Conservation (phyloP, 2,797 vertebrate genomes). For the Micrastur ruficollis region DNA sequence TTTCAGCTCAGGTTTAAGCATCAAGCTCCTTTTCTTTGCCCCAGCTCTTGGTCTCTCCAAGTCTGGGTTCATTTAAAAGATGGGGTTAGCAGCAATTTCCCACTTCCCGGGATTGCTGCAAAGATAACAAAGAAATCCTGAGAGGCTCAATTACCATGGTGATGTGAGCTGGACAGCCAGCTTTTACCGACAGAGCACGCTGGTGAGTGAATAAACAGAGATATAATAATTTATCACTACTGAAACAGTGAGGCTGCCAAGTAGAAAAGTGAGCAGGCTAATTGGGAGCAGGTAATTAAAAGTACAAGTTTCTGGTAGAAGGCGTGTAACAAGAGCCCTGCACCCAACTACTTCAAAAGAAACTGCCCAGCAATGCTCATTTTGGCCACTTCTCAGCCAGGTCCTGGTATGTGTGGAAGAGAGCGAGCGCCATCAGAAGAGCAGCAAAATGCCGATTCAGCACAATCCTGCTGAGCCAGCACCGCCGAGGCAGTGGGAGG, state of each 20-base stretch:
- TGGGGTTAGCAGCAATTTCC: neutral
- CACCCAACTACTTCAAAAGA: neutral
- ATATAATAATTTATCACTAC: neutral
- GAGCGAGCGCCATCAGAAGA: accelerated
- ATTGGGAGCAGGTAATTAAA: neutral
- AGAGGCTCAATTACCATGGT: neutral
- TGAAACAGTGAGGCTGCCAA: neutral
- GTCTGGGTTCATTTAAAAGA: neutral
- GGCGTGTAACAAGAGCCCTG: accelerated
- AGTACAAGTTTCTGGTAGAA: neutral
- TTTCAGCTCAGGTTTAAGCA: neutral
- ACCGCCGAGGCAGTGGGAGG: accelerated
- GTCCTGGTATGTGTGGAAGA: neutral
- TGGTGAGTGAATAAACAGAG: neutral
- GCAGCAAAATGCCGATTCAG: neutral
- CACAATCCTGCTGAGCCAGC: neutral
- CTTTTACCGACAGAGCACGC: neutral
- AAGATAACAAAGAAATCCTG: neutral
- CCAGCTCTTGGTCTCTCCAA: neutral
- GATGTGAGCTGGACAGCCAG: neutral
- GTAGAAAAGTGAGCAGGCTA: neutral
- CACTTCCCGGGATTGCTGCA: neutral
- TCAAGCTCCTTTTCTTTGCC: neutral
- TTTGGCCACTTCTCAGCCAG: neutral
- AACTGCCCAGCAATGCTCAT: neutral